Base-by-base conservation (phyloP, 2,888 invertebrate species). In the Plagodis pulveraria region DNA sequence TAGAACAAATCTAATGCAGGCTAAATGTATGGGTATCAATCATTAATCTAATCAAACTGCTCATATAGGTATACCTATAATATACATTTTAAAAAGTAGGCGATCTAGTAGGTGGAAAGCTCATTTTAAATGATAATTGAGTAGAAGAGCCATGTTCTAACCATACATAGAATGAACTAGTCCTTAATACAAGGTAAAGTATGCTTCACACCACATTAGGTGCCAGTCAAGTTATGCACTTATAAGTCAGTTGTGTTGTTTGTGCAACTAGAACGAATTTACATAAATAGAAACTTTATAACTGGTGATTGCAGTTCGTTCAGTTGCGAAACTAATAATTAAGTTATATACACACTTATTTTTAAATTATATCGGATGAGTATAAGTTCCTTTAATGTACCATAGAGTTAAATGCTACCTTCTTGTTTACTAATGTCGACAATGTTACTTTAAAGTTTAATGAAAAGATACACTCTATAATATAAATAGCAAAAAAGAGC, bases 211-310 rank as follows among this genome's bases (percentile, higher is more conserved):
- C 50, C 47, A 11, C 43, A 56, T 53, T 46, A 50, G 61, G 50
- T 36, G 42, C 22, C 22, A 53, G 50, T 58, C 56, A 52, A 60
- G 56, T 62, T 53, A 54, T 53, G 41, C 56, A 57, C 50, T 34
- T 50, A 47, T 38, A 45, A 40, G 56, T 51, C 45, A 60, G 49
- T 38, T 60, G 54, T 38, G 34, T 45, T 52, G 51, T 63, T 60
- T 44, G 63, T 64, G 52, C 56, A 67, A 65, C 58, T 58, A 60
- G 59, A 61, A 61, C 65, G 45, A 53, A 69, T 65, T 62, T 63
- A 56, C 66, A 69, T 69, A 63, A 65, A 65, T 63, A 63, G 58
- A 69, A 69, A 66, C 66, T 63, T 52, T 42, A 50, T 55, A 52
- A 36, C 55, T 22, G 49, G 54, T 63, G 59, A 56, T 61, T 58